phyloP scores from a whole-genome alignment of 1,140 invertebrate genomes.

The Batillaria attramentaria region DNA sequence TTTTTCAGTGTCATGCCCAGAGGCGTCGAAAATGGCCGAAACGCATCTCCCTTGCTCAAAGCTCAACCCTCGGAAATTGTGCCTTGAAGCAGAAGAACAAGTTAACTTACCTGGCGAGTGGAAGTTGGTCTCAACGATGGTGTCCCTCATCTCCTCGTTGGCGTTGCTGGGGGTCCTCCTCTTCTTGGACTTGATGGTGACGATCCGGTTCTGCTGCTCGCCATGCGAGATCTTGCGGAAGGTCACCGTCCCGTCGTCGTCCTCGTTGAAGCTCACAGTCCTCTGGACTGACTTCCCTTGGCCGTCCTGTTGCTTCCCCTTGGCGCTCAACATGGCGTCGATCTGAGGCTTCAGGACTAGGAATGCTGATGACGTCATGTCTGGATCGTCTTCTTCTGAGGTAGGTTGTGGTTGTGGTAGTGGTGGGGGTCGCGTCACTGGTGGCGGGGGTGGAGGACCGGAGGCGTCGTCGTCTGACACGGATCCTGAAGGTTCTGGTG shows the following conservation, averaged over 20 bases:
- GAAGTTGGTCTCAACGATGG: slow-evolving; percentile 64
- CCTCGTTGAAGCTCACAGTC: slow-evolving; percentile 28
- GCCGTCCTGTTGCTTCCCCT: neutral
- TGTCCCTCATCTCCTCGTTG: slow-evolving; percentile 85
- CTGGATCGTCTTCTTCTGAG: no score
- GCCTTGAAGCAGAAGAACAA: no score
- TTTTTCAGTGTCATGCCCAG: no score
- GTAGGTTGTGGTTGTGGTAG: no score
- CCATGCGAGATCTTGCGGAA: slow-evolving; percentile 50
- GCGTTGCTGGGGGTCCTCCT: slow-evolving; percentile 77
- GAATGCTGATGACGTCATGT: slow-evolving; percentile 24
- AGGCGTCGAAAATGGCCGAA: neutral
- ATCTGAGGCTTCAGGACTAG: slow-evolving; percentile 7
- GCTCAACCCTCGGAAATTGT: no score
- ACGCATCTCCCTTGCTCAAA: neutral
- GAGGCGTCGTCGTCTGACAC: no score
- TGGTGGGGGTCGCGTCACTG: no score
- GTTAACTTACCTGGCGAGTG: slow-evolving; percentile 34
- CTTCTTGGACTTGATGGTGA: slow-evolving; percentile 70
- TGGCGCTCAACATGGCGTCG: neutral
- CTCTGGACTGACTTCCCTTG: neutral
- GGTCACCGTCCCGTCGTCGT: slow-evolving; percentile 44
- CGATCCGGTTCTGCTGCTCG: slow-evolving; percentile 50
- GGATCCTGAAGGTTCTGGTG: no score
- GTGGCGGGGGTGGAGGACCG: no score